Conservation (phyloP, 2,888 invertebrate genomes). For the Ochropacha duplaris region DNA sequence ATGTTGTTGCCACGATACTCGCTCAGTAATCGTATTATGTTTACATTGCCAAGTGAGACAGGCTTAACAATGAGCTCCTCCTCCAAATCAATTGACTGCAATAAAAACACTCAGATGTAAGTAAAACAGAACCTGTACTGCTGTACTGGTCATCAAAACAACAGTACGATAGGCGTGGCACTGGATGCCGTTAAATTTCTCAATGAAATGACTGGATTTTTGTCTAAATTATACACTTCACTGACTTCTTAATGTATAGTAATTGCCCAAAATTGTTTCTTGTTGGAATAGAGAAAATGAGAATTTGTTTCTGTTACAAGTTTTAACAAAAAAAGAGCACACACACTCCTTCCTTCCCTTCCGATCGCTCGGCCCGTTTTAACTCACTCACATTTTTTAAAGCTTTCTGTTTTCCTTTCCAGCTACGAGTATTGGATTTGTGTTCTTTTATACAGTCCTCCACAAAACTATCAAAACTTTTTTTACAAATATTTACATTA, state of each 20-base stretch:
- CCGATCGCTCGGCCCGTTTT: background rate
- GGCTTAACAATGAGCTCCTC: conserved; percentile 84
- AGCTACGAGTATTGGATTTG: conserved; percentile 7
- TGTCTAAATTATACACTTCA: background rate
- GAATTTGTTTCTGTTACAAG: conserved; percentile 4
- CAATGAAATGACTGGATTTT: conserved; percentile 54
- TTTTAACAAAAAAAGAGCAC: conserved; percentile 31
- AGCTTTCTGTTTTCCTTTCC: background rate
- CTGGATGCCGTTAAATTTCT: conserved; percentile 50
- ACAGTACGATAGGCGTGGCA: conserved; percentile 68
- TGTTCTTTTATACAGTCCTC: background rate
- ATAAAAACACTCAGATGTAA: conserved; percentile 46
- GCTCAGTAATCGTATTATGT: conserved; percentile 85
- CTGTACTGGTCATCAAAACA: conserved; percentile 20
- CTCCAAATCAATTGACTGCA: conserved; percentile 72
- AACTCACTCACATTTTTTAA: background rate
- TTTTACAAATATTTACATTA: background rate
- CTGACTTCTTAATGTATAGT: background rate
- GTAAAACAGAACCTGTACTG: conserved; percentile 13
- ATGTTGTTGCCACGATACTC: conserved; percentile 84
- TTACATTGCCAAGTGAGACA: conserved; percentile 84
- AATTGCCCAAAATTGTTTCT: background rate
- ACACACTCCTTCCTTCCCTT: conserved; percentile 28
- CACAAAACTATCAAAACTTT: background rate
- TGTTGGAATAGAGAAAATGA: background rate